phyloP scores from a whole-genome alignment of 2,797 vertebrate species.

The Urosaurus nigricauda region DNA sequence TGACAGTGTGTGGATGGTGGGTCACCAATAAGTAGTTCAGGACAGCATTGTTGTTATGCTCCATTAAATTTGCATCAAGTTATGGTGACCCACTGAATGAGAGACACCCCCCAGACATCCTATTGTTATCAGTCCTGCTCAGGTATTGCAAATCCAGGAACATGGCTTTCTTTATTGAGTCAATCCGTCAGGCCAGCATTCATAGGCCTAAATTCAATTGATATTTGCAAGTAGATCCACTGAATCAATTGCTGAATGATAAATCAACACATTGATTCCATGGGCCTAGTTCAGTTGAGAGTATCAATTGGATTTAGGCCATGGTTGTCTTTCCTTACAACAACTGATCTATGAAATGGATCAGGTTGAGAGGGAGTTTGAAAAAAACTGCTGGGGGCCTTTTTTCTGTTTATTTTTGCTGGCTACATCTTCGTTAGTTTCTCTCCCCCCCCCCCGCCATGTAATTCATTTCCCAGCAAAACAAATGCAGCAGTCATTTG shows the following conservation, averaged over 20 bases:
- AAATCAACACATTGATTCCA: no score
- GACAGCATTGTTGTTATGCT: neutral
- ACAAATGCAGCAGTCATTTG: neutral
- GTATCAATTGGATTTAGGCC: no score
- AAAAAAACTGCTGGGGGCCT: neutral
- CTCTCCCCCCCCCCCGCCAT: neutral
- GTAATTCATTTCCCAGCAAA: neutral
- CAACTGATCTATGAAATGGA: neutral
- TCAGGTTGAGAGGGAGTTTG: neutral
- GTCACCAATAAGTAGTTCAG: neutral
- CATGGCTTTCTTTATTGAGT: neutral
- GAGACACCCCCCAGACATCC: no score
- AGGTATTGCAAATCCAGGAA: no score
- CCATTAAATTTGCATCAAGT: no score
- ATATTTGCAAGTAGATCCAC: no score
- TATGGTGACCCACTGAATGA: no score
- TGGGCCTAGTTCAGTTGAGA: no score
- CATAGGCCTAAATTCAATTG: no score
- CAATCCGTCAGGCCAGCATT: neutral
- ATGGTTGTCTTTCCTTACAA: neutral
- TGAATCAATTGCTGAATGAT: no score
- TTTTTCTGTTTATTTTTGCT: neutral
- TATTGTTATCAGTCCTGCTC: no score
- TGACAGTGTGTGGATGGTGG: no score
- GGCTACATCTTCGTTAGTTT: neutral